These are phyloP conservation scores for Chorisops tibialis DNA, from an alignment of 2,888 invertebrate species.

Conservation along the genomic window DNA sequence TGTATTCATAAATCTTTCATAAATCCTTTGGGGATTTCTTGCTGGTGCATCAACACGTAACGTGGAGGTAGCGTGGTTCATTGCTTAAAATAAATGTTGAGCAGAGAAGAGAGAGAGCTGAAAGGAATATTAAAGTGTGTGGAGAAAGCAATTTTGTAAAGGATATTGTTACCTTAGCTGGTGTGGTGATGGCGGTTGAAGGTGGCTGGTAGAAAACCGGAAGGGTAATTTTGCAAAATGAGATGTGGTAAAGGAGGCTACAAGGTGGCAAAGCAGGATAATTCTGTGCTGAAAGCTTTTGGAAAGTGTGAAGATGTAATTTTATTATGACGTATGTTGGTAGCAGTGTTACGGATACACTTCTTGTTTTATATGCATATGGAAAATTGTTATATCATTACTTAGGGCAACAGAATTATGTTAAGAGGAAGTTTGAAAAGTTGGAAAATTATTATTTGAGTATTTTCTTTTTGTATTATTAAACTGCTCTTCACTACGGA, in stretches of 20 bases:
- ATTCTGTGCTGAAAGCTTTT: not conserved
- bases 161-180: not conserved
- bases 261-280: not conserved
- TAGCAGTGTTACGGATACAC: too few species aligned
- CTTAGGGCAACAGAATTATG: too few species aligned
- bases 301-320: slow-evolving; percentile 3
- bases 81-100: slow-evolving; percentile 7
- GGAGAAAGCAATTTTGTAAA: slow-evolving; percentile 8
- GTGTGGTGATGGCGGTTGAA: not conserved
- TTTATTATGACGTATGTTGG: not conserved
- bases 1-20: slow-evolving; percentile 8
- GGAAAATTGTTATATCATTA: too few species aligned
- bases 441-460: too few species aligned
- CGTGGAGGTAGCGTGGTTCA: not conserved
- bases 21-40: slow-evolving; percentile 2
- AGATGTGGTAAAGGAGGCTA: not conserved
- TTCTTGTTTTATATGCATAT: too few species aligned
- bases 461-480: too few species aligned
- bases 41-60: slow-evolving; percentile 8
- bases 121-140: slow-evolving; percentile 6
- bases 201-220: too few species aligned
- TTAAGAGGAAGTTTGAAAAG: too few species aligned
- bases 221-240: not conserved
- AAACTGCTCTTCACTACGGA: too few species aligned
- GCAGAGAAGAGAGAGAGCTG: too few species aligned